Evolutionary conservation across 1,140 invertebrate species (phyloP).

Genomic region (Pentalonia nigronervosa): DNA sequence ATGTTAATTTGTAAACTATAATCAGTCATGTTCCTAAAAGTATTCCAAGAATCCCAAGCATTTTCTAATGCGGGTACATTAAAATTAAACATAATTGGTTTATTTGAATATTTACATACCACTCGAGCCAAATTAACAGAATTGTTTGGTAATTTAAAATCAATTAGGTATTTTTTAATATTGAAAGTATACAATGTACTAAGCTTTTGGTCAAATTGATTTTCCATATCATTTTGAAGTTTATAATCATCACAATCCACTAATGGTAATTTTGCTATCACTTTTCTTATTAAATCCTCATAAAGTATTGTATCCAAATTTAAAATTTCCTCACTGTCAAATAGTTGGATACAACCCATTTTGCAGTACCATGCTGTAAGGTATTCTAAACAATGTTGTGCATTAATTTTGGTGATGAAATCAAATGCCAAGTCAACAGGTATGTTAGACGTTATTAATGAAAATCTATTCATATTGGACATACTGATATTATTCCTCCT

Average conservation of each 20-base stretch:
- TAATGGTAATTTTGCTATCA: conserved; percentile 34
- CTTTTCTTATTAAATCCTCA: neutral
- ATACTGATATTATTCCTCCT: neutral
- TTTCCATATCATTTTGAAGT: conserved; percentile 21
- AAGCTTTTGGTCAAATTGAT: conserved; percentile 22
- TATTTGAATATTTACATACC: conserved; percentile 33
- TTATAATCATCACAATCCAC: conserved; percentile 23
- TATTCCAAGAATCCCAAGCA: conserved; percentile 73
- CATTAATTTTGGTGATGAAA: neutral
- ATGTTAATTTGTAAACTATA: conserved; percentile 80
- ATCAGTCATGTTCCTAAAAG: conserved; percentile 78
- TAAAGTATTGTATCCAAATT: neutral
- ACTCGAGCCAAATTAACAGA: conserved; percentile 36
- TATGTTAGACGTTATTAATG: conserved; percentile 28
- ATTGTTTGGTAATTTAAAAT: conserved; percentile 18
- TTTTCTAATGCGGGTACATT: neutral
- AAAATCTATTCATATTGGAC: neutral
- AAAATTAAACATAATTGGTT: conserved; percentile 37
- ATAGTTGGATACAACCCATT: conserved; percentile 10
- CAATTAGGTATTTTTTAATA: conserved; percentile 21
- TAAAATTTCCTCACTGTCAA: neutral
- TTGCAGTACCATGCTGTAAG: conserved; percentile 32
- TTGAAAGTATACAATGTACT: neutral
- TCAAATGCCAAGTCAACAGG: conserved; percentile 43
- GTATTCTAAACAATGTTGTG: conserved; percentile 30